Evolutionary conservation across 2,888 invertebrate genomes (phyloP), one percentile per base, ranked within the genome.

Genomic region (Pterobdella sp.): DNA sequence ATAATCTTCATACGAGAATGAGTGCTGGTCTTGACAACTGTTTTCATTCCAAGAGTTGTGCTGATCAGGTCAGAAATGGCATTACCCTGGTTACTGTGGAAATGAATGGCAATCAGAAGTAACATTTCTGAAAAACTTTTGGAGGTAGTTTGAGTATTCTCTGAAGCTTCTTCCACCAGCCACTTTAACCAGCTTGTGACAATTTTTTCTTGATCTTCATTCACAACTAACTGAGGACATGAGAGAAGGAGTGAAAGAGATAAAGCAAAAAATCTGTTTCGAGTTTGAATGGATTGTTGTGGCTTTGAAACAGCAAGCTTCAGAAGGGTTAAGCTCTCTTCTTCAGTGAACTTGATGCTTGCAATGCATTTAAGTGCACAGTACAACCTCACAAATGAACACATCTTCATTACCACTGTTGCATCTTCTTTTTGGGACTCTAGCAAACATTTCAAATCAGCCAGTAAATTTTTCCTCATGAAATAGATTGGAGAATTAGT

Each of bases 31-130:
- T 83, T 83, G 18, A 83, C 81, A 42, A 80, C 79, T 77, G 79
- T 80, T 81, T 95, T 93, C 93, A 97, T 94, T 35, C 94, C 94
- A 1, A 97, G 85, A 0, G 94, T 94, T 1, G 93, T 90, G 80
- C 93, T 94, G 0, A 96, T 94, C 56, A 96, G 86, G 80, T 96
- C 96, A 72, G 92, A 91, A 72, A 97, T 94, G 4, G 94, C 93
- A 72, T 90, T 89, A 76, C 94, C 87, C 84, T 96, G 95, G 81
- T 93, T 94, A 78, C 93, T 92, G 83, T 96, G 96, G 82, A 96
- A 96, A 83, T 96, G 95, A 77, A 96, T 94, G 0, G 96, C 96
- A 87, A 96, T 91, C 75, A 97, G 85, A 0, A 96, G 88, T 71
- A 97, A 85, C 92, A 96, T 93, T 85, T 96, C 95, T 0, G 94